Percentiles rank a stretch among this genome's conserved stretches.
Evolutionary conservation across 2,797 vertebrate species (phyloP).

Genomic region (Sebastes trivittatus): DNA sequence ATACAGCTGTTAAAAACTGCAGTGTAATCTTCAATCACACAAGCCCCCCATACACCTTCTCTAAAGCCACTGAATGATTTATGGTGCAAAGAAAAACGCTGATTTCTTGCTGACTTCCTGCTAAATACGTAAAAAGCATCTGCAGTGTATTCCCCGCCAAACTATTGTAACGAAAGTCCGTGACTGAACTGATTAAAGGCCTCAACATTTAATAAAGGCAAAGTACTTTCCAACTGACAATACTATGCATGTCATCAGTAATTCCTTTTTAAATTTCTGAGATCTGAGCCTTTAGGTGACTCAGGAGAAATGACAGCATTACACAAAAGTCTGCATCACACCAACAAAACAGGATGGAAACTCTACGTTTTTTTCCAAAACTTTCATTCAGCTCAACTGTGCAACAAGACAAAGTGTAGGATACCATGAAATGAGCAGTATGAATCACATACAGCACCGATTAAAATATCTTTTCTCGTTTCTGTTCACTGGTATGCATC

Average conservation of each 20-base stretch:
- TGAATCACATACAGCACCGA: not conserved
- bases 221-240: not conserved
- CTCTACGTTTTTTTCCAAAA: not conserved
- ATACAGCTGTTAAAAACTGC: not conserved
- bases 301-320: constrained; percentile 12
- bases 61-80: not conserved
- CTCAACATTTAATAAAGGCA: not conserved
- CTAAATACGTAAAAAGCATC: not conserved
- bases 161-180: not conserved
- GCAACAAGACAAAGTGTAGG: not conserved
- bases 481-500: not conserved
- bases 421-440: not conserved
- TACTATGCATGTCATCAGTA: not conserved
- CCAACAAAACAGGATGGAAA: not conserved
- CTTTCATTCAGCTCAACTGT: not conserved
- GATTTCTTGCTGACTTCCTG: constrained; percentile 13
- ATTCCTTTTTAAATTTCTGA: not conserved
- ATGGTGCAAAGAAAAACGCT: not conserved
- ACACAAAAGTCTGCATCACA: not conserved
- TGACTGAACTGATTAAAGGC: not conserved
- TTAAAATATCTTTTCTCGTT: not conserved
- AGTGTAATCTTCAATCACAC: not conserved
- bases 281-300: not conserved
- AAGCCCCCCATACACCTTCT: not conserved
- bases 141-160: not conserved